phyloP scores from a whole-genome alignment of 1,140 invertebrate genomes.

The Drosophila sucinea region DNA sequence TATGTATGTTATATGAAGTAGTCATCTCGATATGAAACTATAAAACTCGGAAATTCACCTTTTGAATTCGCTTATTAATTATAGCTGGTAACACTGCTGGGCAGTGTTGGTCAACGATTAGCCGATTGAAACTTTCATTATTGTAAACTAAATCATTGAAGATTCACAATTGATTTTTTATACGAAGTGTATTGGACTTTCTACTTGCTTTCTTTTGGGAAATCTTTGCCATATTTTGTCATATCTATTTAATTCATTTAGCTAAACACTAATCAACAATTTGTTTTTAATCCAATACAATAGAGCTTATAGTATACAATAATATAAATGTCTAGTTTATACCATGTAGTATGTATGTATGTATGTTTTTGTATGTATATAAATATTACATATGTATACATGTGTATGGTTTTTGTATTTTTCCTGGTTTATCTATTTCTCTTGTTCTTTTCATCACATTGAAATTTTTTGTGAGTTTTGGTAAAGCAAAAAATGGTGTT shows the following conservation, averaged over 20 bases:
- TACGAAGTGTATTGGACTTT: not conserved
- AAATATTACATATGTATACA: conserved; percentile 25
- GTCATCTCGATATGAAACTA: no score
- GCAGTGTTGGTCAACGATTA: conserved; percentile 1
- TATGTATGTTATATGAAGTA: no score
- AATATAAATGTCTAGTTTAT: conserved; percentile 46
- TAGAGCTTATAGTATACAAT: conserved; percentile 50
- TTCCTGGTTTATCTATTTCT: conserved; percentile 33
- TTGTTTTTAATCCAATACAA: conserved; percentile 46
- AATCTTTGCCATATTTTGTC: conserved; percentile 13
- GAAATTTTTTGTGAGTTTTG: conserved; percentile 21
- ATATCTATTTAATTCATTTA: conserved; percentile 39
- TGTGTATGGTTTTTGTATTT: conserved; percentile 21
- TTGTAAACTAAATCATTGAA: not conserved
- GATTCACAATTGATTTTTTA: not conserved
- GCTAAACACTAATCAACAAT: conserved; percentile 72
- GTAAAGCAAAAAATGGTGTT: conserved; percentile 11
- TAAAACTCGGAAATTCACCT: not conserved
- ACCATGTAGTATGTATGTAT: conserved; percentile 26
- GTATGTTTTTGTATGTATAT: conserved; percentile 6
- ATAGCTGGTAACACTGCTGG: not conserved
- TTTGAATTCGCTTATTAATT: no score
- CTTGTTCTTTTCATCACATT: conserved; percentile 33
- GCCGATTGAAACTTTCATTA: not conserved
- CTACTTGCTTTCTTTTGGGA: conserved; percentile 1